A percentile compares a stretch with the other conserved stretches of the same genome.
Conservation (phyloP, 2,888 invertebrate species). For the Drosophila austrosaltans region DNA sequence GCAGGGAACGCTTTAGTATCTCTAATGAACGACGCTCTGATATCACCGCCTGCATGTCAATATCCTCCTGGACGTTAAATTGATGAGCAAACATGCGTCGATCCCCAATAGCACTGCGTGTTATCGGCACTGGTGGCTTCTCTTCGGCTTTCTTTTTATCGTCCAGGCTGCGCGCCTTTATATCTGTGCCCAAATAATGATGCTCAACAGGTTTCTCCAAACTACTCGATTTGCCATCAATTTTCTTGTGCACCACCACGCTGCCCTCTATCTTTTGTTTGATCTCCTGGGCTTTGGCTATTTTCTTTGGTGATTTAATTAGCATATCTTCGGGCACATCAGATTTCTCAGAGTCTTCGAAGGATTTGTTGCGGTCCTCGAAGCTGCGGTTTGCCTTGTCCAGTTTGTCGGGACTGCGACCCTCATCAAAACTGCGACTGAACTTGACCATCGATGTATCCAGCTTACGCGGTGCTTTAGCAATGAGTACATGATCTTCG, state of each 20-base stretch:
- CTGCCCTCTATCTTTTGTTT: constrained; percentile 87
- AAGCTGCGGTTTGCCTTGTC: constrained; percentile 87
- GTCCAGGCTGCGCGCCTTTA: constrained; percentile 89
- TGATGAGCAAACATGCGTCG: constrained; percentile 82
- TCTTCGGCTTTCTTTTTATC: constrained; percentile 85
- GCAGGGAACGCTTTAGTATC: constrained; percentile 85
- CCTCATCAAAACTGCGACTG: constrained; percentile 87
- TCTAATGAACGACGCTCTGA: constrained; percentile 87
- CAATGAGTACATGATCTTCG: constrained; percentile 90
- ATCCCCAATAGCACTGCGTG: constrained; percentile 79
- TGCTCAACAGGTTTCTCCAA: constrained; percentile 87
- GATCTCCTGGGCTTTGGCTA: constrained; percentile 86
- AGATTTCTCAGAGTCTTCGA: constrained; percentile 87
- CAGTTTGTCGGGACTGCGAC: constrained; percentile 85
- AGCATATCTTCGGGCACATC: constrained; percentile 83
- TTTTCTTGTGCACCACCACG: constrained; percentile 86
- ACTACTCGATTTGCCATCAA: constrained; percentile 87
- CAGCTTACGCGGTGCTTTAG: constrained; percentile 89
- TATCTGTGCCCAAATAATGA: constrained; percentile 86
- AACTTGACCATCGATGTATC: constrained; percentile 86
- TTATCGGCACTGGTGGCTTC: constrained; percentile 70
- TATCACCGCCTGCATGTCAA: constrained; percentile 87
- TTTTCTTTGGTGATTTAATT: constrained; percentile 86
- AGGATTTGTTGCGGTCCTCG: constrained; percentile 87
- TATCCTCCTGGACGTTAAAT: constrained; percentile 82